Evolutionary conservation across 1,140 invertebrate species (phyloP), one percentile per base, ranked within the genome.

Genomic region (Pinna nobilis): DNA sequence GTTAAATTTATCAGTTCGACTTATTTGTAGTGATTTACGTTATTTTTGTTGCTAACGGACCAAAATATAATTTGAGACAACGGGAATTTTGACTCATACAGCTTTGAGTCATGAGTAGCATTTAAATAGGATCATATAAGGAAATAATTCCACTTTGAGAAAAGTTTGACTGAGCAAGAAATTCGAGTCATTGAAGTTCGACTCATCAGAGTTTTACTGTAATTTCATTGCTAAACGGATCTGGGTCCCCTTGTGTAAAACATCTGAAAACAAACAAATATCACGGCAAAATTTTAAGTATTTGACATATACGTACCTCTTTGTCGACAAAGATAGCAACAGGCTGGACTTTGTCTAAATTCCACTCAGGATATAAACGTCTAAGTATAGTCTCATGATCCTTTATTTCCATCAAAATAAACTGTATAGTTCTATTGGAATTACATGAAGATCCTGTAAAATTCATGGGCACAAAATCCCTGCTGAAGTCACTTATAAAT

Each of bases 281-380:
- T 18, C 32, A 5, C n/a, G 63, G 20, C 47, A 20, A 73, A 23
- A n/a, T 30, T 9, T 13, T 57, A 3, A 20, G 7, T 15, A 39
- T 37, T 64, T 37, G 30, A 9, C 7, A 61, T 39, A 39, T 57
- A 85, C 87, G 89, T 90, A 95, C 94, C 89, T 92, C 90, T 82
- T 92, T 91, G 88, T 95, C 93, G 64, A 95, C 85, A 77, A 95
- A 94, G 30, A 95, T 90, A 59, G 92, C 92, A 47, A 92, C 91
- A 55, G 93, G 74, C 94, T 85, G 55, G 87, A 89, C 49, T 51
- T 88, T 90, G 37, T 85, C 89, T 35, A 76, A 71, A 15, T 72
- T 72, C 3, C 79, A 55, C 53, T 85, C 70, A 25, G 87, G 90
- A 1, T 94, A 94, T 30, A 96, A 89, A 32, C 91, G 91, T 82